Conservation (phyloP, 1,140 invertebrate species). For the Drosophila kohkoa region DNA sequence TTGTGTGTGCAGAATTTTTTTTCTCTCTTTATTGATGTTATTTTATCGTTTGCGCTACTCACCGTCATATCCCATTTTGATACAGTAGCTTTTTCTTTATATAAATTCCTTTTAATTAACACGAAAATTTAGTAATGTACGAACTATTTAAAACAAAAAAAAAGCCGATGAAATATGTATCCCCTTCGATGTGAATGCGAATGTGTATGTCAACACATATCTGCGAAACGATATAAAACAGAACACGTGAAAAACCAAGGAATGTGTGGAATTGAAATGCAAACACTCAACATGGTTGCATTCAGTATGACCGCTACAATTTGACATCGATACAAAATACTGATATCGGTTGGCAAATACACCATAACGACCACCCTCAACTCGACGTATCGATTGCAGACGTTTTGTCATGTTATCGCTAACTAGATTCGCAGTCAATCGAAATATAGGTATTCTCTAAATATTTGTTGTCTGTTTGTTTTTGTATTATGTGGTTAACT, state of each 20-base stretch:
- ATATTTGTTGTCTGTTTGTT: constrained; percentile 27
- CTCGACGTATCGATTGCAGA: constrained; percentile 30
- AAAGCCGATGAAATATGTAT: constrained; percentile 73
- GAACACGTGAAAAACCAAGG: constrained; percentile 65
- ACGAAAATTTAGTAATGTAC: constrained; percentile 49
- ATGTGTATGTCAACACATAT: constrained; percentile 63
- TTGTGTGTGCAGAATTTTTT: neutral
- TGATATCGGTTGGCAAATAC: too few species aligned
- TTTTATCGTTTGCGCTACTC: constrained; percentile 13
- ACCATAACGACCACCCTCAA: too few species aligned
- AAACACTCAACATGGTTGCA: constrained; percentile 26
- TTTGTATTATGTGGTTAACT: constrained; percentile 37
- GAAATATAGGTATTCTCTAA: constrained; percentile 9
- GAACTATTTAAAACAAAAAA: constrained; percentile 45
- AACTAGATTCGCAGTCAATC: constrained; percentile 9
- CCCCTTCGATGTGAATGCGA: constrained; percentile 57
- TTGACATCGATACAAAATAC: too few species aligned
- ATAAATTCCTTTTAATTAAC: constrained; percentile 38
- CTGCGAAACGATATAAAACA: constrained; percentile 71
- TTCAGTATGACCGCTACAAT: neutral
- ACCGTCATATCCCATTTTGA: constrained; percentile 72
- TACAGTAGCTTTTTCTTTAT: constrained; percentile 12
- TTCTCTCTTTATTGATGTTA: constrained; percentile 8
- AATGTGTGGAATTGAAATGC: constrained; percentile 53
- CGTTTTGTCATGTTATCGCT: neutral